phyloP scores from a whole-genome alignment of 2,113 vertebrate species.

The Haemorhous mexicanus region DNA sequence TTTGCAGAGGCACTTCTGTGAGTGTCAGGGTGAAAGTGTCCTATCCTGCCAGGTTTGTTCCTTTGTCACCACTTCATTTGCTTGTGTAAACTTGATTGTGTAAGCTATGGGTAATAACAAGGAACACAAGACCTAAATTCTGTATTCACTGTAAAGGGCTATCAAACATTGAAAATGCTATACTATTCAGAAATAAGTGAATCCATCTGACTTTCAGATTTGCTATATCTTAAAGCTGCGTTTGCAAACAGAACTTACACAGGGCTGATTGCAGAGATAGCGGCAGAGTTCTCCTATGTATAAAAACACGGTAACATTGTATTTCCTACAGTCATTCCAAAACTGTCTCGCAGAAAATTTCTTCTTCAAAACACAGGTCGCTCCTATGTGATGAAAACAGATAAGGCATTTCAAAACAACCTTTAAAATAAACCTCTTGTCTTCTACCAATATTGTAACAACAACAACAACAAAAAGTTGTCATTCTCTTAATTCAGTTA shows the following conservation, averaged over 20 bases:
- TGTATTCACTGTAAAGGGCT: background rate
- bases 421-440: background rate
- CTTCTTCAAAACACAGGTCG: constrained; percentile 82
- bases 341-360: constrained; percentile 86
- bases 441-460: background rate
- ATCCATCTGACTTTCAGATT: background rate
- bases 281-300: constrained; percentile 84
- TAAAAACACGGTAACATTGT: constrained; percentile 80
- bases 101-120: background rate
- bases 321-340: constrained; percentile 82
- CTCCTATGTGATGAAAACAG: constrained; percentile 61
- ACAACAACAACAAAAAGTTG: background rate
- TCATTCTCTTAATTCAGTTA: background rate
- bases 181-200: background rate
- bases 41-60: background rate
- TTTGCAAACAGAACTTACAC: constrained; percentile 56
- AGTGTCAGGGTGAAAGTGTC: background rate
- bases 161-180: background rate
- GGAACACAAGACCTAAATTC: background rate
- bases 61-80: background rate
- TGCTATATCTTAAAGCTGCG: background rate
- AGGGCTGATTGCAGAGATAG: constrained; percentile 80
- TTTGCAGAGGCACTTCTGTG: background rate
- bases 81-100: background rate
- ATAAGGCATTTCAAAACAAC: background rate